phyloP scores from a whole-genome alignment of 2,888 invertebrate genomes.

The Microplitis deprimator region DNA sequence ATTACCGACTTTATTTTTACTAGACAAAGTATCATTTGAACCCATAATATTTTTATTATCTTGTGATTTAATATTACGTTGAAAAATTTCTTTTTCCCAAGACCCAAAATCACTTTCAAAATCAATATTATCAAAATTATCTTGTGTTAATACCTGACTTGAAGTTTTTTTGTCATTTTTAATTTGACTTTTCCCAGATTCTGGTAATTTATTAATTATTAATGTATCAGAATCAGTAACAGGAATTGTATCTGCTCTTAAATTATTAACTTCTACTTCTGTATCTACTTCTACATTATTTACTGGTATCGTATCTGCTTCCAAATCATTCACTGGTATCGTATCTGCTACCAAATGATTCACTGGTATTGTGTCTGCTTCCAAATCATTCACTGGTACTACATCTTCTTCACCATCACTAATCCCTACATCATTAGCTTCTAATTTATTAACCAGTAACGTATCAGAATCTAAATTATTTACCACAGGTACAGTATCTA shows the following conservation, averaged over 20 bases:
- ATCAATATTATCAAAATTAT: conserved; percentile 3
- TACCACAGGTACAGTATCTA: background rate
- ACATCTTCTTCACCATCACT: background rate
- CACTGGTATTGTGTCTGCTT: background rate
- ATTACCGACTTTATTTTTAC: background rate
- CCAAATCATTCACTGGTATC: background rate
- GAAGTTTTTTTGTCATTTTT: background rate
- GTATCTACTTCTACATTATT: background rate
- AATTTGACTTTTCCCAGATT: background rate
- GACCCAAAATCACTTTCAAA: conserved; percentile 30
- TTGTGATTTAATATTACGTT: background rate
- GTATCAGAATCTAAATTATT: background rate
- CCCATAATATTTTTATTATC: background rate
- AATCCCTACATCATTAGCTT: background rate
- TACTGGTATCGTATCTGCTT: background rate
- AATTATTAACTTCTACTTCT: background rate
- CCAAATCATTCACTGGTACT: background rate
- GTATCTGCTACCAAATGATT: background rate
- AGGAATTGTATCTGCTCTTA: background rate
- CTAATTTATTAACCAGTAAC: background rate
- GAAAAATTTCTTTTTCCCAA: conserved; percentile 37
- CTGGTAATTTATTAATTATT: background rate
- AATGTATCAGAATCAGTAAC: background rate
- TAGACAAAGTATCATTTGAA: background rate
- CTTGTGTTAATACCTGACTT: background rate